Percentiles rank a stretch among this genome's conserved stretches.
These are phyloP conservation scores for Porites lutea DNA, from an alignment of 64 coral and sea anemone genomes.

Conservation along the genomic window DNA sequence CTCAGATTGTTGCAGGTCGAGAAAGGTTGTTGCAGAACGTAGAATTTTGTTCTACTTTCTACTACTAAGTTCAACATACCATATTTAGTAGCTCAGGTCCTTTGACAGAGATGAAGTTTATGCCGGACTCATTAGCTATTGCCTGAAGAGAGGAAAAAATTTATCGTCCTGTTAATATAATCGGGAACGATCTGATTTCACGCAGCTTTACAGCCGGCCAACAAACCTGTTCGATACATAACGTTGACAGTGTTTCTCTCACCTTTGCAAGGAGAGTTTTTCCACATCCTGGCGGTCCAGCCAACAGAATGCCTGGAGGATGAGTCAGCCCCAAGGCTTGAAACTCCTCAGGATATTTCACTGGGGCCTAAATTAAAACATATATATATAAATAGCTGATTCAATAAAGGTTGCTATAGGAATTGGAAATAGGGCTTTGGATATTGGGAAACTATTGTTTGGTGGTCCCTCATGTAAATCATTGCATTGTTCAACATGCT, in stretches of 20 bases:
- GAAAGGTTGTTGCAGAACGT: too few species aligned
- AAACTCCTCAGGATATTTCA: constrained; percentile 92
- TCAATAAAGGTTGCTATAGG: not conserved
- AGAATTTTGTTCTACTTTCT: too few species aligned
- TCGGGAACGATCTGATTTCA: too few species aligned
- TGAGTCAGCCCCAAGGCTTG: constrained; percentile 87
- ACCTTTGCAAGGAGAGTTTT: constrained; percentile 99
- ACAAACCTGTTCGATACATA: not conserved
- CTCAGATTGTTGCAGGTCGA: too few species aligned
- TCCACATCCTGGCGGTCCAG: constrained; percentile 97
- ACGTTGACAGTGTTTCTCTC: not conserved
- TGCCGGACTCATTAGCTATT: constrained; percentile 99
- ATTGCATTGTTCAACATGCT: too few species aligned
- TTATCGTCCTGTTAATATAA: too few species aligned
- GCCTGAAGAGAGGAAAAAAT: constrained; percentile 63
- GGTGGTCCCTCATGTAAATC: too few species aligned
- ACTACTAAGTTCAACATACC: constrained; percentile 51
- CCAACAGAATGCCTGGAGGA: constrained; percentile 96
- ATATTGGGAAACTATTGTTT: too few species aligned
- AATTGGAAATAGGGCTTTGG: not conserved
- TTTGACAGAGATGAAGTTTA: constrained; percentile 99
- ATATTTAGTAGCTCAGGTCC: constrained; percentile 97
- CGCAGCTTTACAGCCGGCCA: not conserved
- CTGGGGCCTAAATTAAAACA: constrained; percentile 73
- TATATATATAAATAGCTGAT: not conserved